Base-by-base conservation (phyloP, 2,888 invertebrate genomes). In the Hoplodrina blanda region DNA sequence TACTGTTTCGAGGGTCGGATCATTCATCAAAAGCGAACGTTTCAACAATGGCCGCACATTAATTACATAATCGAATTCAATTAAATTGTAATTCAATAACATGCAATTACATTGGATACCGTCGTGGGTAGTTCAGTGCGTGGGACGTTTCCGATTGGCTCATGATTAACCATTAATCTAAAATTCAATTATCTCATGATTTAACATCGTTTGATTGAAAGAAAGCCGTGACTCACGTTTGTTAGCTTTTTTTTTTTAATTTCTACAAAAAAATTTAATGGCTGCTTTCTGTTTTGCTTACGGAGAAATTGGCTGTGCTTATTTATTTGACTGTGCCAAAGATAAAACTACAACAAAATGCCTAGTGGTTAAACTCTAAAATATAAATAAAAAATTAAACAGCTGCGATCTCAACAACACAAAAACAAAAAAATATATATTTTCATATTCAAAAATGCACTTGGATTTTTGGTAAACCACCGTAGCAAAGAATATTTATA, bases 81-180 rank as follows among this genome's bases (percentile, higher is more conserved):
- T 84, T 84, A 84, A 85, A 85, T 90, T 92, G 91, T 94, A 93
- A 94, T 94, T 92, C 90, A 94, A 94, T 94, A 92, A 91, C 89
- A 89, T 88, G 89, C 84, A 91, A 91, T 84, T 83, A 78, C 73
- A 78, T 83, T 88, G 82, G 76, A 61, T 79, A 63, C 63, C 78
- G 73, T 84, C 89, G 91, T 92, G 92, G 89, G 92, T 89, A 86
- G 83, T 73, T 68, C 70, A 68, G 80, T 80, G 88, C 89, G 89
- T 89, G 89, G 89, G 87, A 85, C 78, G 80, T 65, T 77, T 80
- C 80, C 85, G 84, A 85, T 85, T 85, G 87, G 83, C 83, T 87
- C 85, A 80, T 87, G 89, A 88, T 90, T 92, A 89, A 90, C 84
- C 87, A 94, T 93, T 92, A 94, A 94, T 94, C 93, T 93, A 90